A percentile compares a stretch with the other conserved stretches of the same genome.
Conservation (phyloP, 2,113 vertebrate genomes). For the Myodes glareolus region DNA sequence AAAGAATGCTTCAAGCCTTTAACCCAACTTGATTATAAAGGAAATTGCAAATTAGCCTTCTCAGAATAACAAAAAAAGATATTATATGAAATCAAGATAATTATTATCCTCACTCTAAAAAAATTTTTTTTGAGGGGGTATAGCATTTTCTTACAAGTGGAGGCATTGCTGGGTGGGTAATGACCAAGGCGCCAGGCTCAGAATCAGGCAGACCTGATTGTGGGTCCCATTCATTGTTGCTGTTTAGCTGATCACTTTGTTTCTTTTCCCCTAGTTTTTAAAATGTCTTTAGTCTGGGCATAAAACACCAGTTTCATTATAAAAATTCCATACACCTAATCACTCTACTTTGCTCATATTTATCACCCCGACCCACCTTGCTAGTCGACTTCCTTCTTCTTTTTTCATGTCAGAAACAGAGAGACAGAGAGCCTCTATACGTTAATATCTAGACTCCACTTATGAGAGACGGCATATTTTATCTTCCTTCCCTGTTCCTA, state of each 20-base stretch:
- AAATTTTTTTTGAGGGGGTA: neutral
- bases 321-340: neutral
- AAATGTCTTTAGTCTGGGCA: neutral
- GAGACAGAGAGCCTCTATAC: neutral
- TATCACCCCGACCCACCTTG: too few species aligned
- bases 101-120: neutral
- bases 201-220: neutral
- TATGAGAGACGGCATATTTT: neutral
- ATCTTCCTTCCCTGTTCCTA: neutral
- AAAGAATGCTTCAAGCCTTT: slow-evolving; percentile 14
- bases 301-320: neutral
- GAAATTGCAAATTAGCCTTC: slow-evolving; percentile 16
- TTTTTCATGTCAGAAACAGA: neutral
- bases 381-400: neutral
- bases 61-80: neutral
- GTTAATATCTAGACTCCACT: neutral
- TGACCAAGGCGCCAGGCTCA: neutral
- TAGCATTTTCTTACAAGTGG: neutral
- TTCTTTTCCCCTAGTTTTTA: neutral
- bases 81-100: slow-evolving; percentile 30
- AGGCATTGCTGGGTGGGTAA: neutral
- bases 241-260: neutral
- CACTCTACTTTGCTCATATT: neutral
- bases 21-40: neutral
- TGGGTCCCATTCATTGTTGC: neutral